A percentile compares a stretch with the other conserved stretches of the same genome.
Evolutionary conservation across 2,113 vertebrate genomes (phyloP).

Genomic region (Pygoscelis adeliae): DNA sequence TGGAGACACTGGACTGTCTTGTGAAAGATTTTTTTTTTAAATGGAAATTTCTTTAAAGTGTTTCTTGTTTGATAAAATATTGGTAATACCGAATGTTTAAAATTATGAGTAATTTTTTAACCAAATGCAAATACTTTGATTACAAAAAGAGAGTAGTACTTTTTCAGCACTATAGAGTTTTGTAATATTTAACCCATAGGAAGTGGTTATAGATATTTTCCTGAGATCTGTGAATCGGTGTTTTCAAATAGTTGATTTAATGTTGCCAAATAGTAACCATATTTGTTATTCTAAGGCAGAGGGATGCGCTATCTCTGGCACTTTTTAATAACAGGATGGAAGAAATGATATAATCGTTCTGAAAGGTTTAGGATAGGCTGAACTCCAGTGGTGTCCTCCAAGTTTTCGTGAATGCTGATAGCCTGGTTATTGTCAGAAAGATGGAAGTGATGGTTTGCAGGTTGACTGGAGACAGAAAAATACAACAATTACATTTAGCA

Average conservation of each 20-base stretch:
- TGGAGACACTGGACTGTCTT: slow-evolving; percentile 12
- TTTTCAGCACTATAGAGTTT: not conserved
- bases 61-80: slow-evolving; percentile 11
- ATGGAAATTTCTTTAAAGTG: not conserved
- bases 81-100: slow-evolving; percentile 4
- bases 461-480: not conserved
- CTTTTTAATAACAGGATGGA: not conserved
- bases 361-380: not conserved
- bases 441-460: not conserved
- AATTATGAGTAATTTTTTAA: not conserved
- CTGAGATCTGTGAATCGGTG: not conserved
- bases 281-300: not conserved
- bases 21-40: slow-evolving; percentile 20
- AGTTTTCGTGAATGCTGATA: not conserved
- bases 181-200: not conserved
- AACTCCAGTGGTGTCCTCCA: not conserved
- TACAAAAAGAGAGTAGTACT: not conserved
- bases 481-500: not conserved
- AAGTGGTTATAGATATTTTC: not conserved
- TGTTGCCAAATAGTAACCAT: not conserved
- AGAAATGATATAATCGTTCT: not conserved
- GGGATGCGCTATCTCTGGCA: accelerated
- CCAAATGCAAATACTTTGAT: not conserved
- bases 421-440: not conserved
- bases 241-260: not conserved